Evolutionary conservation across 2,113 vertebrate species (phyloP), one percentile per base, ranked within the genome.

Genomic region (Notarius lentiginosus): DNA sequence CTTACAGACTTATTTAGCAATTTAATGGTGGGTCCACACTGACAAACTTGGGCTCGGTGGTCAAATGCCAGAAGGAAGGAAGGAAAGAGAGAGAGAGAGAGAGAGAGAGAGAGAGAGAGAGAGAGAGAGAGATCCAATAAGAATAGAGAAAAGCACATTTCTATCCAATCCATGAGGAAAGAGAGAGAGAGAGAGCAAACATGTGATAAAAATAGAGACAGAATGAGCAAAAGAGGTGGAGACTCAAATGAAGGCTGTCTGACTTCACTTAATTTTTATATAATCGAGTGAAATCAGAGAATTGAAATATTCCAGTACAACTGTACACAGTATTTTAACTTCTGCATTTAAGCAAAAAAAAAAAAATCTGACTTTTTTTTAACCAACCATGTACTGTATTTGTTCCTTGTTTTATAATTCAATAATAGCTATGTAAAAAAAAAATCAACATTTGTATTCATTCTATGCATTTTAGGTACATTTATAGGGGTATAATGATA

Each of bases 261-360:
- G 87, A 91, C 90, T 89, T 90, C 66, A 90, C 87, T 87, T 87
- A 72, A 79, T 89, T 91, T 88, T 89, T 49, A 82, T 51, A 82
- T 27, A 79, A 58, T 34, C 77, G 34, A 79, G 55, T 79, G 17
- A 80, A 18, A 80, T 56, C 77, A 58, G 55, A 60, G 27, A 80
- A 55, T 17, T 27, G 24, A 77, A 77, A 55, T 86, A 88, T 90
- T 86, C 90, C 87, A 79, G 73, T 91, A 85, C 70, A 90, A 85
- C 34, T 65, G 63, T 79, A 41, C 63, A 41, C 55, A 75, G 73
- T 72, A 83, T 88, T 84, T 82, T 89, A 91, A 83, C 82, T 68
- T 63, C 66, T 68, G 66, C 30, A 72, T 73, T 73, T 47, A 49
- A 41, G 18, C 41, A 34, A 2, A 41, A 24, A 90, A 90, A 90